Conservation (phyloP, 1,140 invertebrate genomes). For the Drosophila ironensis region DNA sequence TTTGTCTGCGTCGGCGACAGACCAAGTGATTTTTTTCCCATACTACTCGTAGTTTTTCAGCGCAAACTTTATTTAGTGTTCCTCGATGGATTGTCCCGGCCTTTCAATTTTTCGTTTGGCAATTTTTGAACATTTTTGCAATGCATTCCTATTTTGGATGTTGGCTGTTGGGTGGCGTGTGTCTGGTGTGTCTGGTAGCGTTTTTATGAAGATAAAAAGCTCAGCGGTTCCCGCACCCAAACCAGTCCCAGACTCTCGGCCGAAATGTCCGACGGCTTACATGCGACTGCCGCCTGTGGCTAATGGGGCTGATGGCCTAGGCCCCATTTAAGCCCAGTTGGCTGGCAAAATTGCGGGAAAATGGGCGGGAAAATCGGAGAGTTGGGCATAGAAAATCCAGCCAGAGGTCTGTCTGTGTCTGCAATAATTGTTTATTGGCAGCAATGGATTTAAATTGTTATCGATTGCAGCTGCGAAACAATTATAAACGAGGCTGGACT, state of each 20-base stretch:
- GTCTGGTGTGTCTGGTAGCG: constrained; percentile 48
- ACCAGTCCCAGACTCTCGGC: constrained; percentile 46
- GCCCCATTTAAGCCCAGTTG: constrained; percentile 35
- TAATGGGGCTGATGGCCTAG: constrained; percentile 58
- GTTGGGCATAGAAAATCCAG: not conserved
- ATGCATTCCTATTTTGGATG: constrained; percentile 55
- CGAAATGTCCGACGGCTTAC: constrained; percentile 39
- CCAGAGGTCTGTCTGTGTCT: constrained; percentile 32
- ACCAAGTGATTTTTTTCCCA: constrained; percentile 54
- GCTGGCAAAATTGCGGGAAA: not conserved
- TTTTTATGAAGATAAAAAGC: constrained; percentile 80
- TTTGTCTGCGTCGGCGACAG: constrained; percentile 31
- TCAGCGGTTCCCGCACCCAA: constrained; percentile 46
- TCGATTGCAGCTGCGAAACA: constrained; percentile 63
- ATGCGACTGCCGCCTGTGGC: constrained; percentile 44
- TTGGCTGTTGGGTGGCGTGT: not conserved
- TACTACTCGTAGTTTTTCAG: constrained; percentile 67
- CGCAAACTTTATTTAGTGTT: constrained; percentile 69
- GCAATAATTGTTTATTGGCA: constrained; percentile 77
- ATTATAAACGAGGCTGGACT: constrained; percentile 55
- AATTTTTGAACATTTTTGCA: constrained; percentile 64
- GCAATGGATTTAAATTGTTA: constrained; percentile 77
- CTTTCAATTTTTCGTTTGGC: constrained; percentile 51
- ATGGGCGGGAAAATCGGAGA: not conserved
- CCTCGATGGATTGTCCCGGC: constrained; percentile 43